Percentiles rank a stretch among this genome's conserved stretches.
Conservation (phyloP, 1,140 invertebrate genomes). For the Calosoma granatense region DNA sequence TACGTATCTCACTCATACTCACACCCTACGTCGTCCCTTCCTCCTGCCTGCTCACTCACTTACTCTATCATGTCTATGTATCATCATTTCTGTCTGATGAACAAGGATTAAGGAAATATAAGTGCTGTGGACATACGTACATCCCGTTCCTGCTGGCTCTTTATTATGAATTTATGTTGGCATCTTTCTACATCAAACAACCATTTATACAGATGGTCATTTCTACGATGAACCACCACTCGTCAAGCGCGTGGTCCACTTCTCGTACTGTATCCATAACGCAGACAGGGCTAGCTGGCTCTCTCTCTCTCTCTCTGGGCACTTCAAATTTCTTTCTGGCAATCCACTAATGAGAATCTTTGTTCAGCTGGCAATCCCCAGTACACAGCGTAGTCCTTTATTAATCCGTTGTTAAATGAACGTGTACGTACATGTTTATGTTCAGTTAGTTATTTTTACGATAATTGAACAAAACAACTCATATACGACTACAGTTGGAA, state of each 20-base stretch:
- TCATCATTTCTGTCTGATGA: slow-evolving; percentile 4
- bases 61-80: background rate
- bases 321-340: background rate
- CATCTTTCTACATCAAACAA: slow-evolving; percentile 6
- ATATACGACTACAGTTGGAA: too few species aligned
- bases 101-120: slow-evolving; percentile 9
- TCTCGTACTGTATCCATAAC: background rate
- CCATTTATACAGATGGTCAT: slow-evolving; percentile 8
- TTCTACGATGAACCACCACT: background rate
- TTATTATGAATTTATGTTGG: slow-evolving; percentile 5
- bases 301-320: too few species aligned
- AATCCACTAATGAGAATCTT: background rate
- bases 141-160: background rate
- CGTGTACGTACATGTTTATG: background rate
- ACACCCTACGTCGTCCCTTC: too few species aligned
- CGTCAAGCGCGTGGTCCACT: background rate
- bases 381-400: too few species aligned
- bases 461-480: too few species aligned
- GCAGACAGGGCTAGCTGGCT: too few species aligned
- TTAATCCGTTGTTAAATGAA: too few species aligned
- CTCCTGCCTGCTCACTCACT: too few species aligned
- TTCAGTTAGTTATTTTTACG: background rate
- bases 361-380: background rate
- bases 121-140: background rate
- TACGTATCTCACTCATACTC: background rate